A percentile compares a stretch with the other conserved stretches of the same genome.
These are phyloP conservation scores for Planococcus citri DNA, from an alignment of 1,140 invertebrate genomes.

Conservation along the genomic window DNA sequence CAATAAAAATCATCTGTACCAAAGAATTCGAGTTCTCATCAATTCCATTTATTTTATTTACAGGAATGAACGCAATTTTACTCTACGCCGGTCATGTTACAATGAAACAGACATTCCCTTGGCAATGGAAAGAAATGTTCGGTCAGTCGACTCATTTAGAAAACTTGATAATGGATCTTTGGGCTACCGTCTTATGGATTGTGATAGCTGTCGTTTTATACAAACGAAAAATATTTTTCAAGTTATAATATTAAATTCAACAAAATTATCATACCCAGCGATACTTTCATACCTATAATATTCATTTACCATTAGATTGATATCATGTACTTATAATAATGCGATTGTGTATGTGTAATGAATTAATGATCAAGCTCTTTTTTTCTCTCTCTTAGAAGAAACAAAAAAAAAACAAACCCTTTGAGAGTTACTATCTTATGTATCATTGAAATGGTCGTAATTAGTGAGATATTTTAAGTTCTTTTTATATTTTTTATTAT, in stretches of 20 bases:
- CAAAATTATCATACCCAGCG: too few species aligned
- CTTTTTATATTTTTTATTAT: too few species aligned
- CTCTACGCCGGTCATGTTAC: conserved; percentile 74
- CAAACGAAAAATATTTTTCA: conserved; percentile 54
- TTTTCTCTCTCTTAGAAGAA: too few species aligned
- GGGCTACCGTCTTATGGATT: conserved; percentile 70
- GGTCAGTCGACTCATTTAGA: conserved; percentile 55
- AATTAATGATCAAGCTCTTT: too few species aligned
- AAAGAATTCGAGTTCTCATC: conserved; percentile 11
- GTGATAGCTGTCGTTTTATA: conserved; percentile 57
- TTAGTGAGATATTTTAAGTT: too few species aligned
- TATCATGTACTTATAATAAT: too few species aligned
- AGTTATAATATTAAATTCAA: conserved; percentile 37
- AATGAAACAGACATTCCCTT: conserved; percentile 67
- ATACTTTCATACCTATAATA: too few species aligned
- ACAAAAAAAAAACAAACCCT: too few species aligned
- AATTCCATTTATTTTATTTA: conserved; percentile 40
- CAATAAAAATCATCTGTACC: background rate
- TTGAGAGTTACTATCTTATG: too few species aligned
- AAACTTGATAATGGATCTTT: conserved; percentile 58
- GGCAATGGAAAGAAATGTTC: conserved; percentile 50
- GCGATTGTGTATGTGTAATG: too few species aligned
- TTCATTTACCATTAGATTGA: too few species aligned
- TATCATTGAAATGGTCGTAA: too few species aligned
- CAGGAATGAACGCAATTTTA: conserved; percentile 80